These are phyloP conservation scores for Marisa cornuarietis DNA, from an alignment of 1,140 invertebrate species.

Conservation along the genomic window DNA sequence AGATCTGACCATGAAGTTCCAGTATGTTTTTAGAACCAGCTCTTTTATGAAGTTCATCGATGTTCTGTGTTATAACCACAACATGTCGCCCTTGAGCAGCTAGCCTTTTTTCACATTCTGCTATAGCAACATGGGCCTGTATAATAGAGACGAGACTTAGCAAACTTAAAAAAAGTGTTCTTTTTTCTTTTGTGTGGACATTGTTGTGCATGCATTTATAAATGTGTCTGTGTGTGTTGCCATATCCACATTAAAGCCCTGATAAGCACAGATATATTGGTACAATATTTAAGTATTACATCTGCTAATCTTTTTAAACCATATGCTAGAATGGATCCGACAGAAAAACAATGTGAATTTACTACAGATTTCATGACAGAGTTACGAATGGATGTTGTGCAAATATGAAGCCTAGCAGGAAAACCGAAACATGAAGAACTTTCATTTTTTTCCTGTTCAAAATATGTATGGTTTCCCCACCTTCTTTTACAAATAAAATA, in stretches of 20 bases:
- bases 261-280: too few species aligned
- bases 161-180: background rate
- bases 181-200: background rate
- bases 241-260: too few species aligned
- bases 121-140: conserved; percentile 84
- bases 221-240: background rate
- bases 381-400: too few species aligned
- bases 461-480: too few species aligned
- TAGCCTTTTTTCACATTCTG: conserved; percentile 77
- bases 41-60: conserved; percentile 63
- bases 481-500: too few species aligned
- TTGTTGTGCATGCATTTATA: background rate
- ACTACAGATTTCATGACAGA: too few species aligned
- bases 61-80: conserved; percentile 66
- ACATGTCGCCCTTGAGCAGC: conserved; percentile 70
- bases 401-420: background rate
- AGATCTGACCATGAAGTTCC: conserved; percentile 62
- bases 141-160: too few species aligned
- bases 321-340: too few species aligned
- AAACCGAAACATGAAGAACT: background rate
- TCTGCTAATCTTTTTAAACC: too few species aligned
- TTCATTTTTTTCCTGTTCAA: too few species aligned
- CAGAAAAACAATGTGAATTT: too few species aligned
- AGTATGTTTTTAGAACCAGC: conserved; percentile 63
- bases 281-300: too few species aligned